Evolutionary conservation across 1,140 invertebrate species (phyloP).

Genomic region (Aphelenchoides fujianensis): DNA sequence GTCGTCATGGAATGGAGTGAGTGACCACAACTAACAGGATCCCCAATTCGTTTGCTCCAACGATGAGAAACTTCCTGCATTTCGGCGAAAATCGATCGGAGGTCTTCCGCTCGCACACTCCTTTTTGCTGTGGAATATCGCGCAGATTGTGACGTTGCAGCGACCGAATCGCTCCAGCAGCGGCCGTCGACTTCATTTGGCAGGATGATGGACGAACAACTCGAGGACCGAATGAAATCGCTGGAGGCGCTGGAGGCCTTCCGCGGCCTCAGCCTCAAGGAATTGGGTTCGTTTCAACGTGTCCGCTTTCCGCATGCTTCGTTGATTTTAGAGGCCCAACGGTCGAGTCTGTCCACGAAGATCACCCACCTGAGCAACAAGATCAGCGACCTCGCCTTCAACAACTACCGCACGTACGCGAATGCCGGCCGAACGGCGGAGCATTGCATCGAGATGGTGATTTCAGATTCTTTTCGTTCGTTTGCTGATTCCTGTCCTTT

Average conservation of each 20-base stretch:
- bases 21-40: background rate
- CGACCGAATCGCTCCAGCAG: background rate
- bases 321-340: slow-evolving; percentile 37
- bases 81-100: too few species aligned
- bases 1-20: background rate
- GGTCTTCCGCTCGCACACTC: background rate
- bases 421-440: slow-evolving; percentile 61
- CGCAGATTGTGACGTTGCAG: background rate
- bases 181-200: background rate
- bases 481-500: slow-evolving; percentile 25
- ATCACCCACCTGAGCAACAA: slow-evolving; percentile 48
- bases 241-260: slow-evolving; percentile 32
- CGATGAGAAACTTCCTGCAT: too few species aligned
- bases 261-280: slow-evolving; percentile 25
- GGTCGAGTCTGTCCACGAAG: slow-evolving; percentile 18
- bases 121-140: background rate
- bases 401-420: slow-evolving; percentile 62
- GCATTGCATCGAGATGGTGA: slow-evolving; percentile 58
- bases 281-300: slow-evolving; percentile 29
- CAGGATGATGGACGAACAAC: slow-evolving; percentile 1
- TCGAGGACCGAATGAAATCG: slow-evolving; percentile 13
- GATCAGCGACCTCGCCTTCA: slow-evolving; percentile 59
- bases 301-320: slow-evolving; percentile 16
- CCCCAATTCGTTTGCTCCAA: background rate
- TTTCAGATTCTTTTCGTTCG: background rate